Evolutionary conservation across 2,797 vertebrate genomes (phyloP).

Genomic region (Aeoliscus strigatus): DNA sequence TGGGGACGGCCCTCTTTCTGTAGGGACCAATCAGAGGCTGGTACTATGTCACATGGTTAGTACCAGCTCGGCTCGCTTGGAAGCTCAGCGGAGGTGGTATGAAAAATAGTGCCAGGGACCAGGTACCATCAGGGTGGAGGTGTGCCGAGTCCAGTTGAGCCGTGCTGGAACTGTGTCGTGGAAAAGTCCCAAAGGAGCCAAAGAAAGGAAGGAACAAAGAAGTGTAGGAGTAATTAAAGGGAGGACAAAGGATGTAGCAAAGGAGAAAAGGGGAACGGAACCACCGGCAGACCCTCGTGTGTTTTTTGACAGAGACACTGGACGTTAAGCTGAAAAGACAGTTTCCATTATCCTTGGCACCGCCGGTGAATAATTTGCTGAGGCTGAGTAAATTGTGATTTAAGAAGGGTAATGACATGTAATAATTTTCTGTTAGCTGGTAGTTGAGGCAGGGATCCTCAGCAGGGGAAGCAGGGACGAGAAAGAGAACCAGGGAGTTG

Average conservation of each 20-base stretch:
- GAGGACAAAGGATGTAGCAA: background rate
- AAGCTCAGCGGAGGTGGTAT: no score
- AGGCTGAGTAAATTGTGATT: constrained; percentile 84
- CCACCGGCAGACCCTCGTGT: constrained; percentile 49
- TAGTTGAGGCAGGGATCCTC: constrained; percentile 54
- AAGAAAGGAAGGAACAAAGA: constrained; percentile 3
- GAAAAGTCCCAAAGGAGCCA: constrained; percentile 4
- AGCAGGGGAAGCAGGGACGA: constrained; percentile 31
- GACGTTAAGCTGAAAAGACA: constrained; percentile 79
- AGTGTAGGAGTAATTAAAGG: background rate
- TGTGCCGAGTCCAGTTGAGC: no score
- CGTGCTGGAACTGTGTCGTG: no score
- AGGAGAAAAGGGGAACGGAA: constrained; percentile 8
- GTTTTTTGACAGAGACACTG: constrained; percentile 63
- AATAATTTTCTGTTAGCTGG: constrained; percentile 84
- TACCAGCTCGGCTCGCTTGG: no score
- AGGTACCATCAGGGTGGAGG: no score
- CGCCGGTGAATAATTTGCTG: constrained; percentile 78
- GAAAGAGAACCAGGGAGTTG: constrained; percentile 26
- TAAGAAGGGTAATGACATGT: constrained; percentile 84
- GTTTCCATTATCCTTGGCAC: constrained; percentile 81
- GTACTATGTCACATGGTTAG: no score
- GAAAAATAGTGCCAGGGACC: no score
- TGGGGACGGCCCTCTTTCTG: no score
- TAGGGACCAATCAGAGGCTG: no score